Conservation (phyloP, 2,113 vertebrate species). For the Phocoena phocoena region DNA sequence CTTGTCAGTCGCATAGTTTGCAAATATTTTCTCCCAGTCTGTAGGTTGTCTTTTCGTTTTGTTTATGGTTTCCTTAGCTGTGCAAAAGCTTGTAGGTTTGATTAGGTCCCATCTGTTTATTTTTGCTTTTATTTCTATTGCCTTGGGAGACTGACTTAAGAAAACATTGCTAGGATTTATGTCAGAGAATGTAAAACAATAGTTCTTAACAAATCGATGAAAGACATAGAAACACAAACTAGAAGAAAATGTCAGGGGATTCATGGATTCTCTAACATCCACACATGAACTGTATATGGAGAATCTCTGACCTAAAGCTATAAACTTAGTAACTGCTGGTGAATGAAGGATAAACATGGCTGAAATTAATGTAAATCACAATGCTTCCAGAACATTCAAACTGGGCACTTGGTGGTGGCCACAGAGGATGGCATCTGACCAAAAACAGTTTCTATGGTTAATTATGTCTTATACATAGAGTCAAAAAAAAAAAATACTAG, state of each 20-base stretch:
- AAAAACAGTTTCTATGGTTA: neutral
- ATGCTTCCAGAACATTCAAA: neutral
- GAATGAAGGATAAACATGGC: neutral
- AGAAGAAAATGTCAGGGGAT: neutral
- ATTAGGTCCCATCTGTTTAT: neutral
- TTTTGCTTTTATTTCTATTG: neutral
- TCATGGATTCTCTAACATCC: neutral
- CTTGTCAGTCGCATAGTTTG: no score
- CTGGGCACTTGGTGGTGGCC: no score
- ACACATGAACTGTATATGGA: no score
- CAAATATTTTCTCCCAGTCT: no score
- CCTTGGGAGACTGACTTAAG: no score
- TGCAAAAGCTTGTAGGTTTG: no score
- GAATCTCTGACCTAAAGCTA: neutral
- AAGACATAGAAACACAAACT: neutral
- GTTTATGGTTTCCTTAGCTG: no score
- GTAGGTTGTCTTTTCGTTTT: no score
- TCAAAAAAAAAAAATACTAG: neutral
- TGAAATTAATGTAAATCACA: neutral
- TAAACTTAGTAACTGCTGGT: neutral
- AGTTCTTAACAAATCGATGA: neutral
- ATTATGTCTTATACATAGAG: neutral
- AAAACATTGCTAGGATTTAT: no score
- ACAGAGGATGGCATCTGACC: neutral
- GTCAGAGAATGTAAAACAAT: neutral